Conservation (phyloP, 2,888 invertebrate genomes). For the Thera obeliscata region DNA sequence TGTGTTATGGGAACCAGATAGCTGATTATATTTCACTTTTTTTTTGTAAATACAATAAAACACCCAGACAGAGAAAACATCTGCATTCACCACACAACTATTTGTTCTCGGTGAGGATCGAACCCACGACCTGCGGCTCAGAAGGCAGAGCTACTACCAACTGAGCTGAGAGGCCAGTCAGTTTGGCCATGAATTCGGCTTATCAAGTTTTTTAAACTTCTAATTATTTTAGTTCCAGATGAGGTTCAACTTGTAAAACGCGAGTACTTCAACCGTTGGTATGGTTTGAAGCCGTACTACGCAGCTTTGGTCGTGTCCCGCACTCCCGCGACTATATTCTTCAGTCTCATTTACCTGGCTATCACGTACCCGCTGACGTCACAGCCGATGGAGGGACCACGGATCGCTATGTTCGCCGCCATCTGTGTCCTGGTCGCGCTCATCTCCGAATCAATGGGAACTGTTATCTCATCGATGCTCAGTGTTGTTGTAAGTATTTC, state of each 20-base stretch:
- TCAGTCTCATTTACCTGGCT: conserved; percentile 87
- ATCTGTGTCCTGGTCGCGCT: conserved; percentile 89
- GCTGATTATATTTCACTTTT: too few relatives aligned
- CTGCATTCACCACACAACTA: too few relatives aligned
- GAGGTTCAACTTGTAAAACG: conserved; percentile 91
- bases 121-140: too few relatives aligned
- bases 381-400: conserved; percentile 89
- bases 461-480: conserved; percentile 89
- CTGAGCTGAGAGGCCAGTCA: too few relatives aligned
- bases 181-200: neutral
- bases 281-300: conserved; percentile 91
- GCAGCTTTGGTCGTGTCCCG: conserved; percentile 89
- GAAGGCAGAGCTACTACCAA: too few relatives aligned
- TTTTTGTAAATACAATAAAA: too few relatives aligned
- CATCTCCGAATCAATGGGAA: conserved; percentile 91
- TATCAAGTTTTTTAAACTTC: conserved; percentile 21
- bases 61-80: too few relatives aligned
- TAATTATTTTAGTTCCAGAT: conserved; percentile 87
- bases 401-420: conserved; percentile 88
- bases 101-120: too few relatives aligned
- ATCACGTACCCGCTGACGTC: conserved; percentile 90
- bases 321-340: conserved; percentile 88
- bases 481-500: conserved; percentile 86
- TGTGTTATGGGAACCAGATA: neutral
- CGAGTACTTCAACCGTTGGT: conserved; percentile 95